A percentile compares a stretch with the other conserved stretches of the same genome.
Conservation (phyloP, 92 coral and sea anemone genomes). For the Phenganax stokvisi region DNA sequence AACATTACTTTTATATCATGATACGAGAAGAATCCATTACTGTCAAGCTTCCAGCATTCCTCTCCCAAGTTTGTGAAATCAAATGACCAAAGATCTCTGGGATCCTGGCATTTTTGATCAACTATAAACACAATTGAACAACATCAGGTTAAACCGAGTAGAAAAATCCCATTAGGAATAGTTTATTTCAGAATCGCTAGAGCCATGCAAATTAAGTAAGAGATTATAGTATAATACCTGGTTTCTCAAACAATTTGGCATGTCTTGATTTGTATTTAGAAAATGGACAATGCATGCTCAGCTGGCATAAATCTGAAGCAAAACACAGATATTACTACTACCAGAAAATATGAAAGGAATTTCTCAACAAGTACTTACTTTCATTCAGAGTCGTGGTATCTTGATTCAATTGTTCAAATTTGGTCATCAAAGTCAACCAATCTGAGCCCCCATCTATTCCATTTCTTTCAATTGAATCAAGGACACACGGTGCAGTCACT, state of each 20-base stretch:
- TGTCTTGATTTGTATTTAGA: neutral
- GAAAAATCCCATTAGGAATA: too few species aligned
- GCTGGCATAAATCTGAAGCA: neutral
- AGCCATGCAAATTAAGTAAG: neutral
- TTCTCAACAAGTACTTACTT: conserved; percentile 14
- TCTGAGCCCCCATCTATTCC: neutral
- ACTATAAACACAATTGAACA: too few species aligned
- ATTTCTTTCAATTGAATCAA: neutral
- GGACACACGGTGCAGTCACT: neutral
- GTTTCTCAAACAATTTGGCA: too few species aligned
- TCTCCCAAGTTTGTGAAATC: neutral
- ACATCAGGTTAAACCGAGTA: too few species aligned
- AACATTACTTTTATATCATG: conserved; percentile 1
- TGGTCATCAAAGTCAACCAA: neutral
- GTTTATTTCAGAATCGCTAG: too few species aligned
- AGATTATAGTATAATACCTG: too few species aligned
- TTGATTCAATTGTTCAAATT: neutral
- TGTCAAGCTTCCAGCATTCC: neutral
- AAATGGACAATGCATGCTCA: neutral
- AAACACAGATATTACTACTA: neutral
- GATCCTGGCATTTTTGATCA: neutral
- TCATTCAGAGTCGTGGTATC: neutral
- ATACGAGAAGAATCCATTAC: conserved; percentile 21
- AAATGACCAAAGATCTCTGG: neutral
- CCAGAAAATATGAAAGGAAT: neutral